These are phyloP conservation scores for Pogonus chalceus DNA, from an alignment of 1,140 invertebrate species.

Conservation along the genomic window DNA sequence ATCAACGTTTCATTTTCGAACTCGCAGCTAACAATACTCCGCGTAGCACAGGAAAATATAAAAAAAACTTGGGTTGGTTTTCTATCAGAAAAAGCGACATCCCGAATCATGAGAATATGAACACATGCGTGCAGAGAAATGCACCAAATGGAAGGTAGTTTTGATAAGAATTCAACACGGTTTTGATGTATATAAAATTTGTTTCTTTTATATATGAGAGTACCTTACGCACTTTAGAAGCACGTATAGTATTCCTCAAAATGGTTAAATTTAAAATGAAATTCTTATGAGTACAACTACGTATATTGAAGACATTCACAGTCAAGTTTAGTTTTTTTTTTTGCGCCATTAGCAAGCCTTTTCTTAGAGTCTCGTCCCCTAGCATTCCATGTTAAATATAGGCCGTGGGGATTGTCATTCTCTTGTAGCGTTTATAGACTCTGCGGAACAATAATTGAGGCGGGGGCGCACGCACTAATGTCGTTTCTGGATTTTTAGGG, in stretches of 20 bases:
- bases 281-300: no score
- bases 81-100: not conserved
- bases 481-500: not conserved
- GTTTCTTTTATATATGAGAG: no score
- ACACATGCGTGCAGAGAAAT: not conserved
- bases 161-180: not conserved
- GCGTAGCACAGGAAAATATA: no score
- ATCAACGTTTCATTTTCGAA: no score
- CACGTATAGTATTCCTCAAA: no score
- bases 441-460: not conserved
- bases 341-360: not conserved
- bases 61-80: no score
- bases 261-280: no score
- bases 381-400: constrained; percentile 1
- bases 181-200: no score
- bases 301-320: no score
- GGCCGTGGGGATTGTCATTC: not conserved
- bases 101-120: not conserved
- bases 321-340: no score
- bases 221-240: no score
- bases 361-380: not conserved
- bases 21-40: no score
- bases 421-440: constrained; percentile 3
- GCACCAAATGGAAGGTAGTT: not conserved
- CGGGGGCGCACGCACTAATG: not conserved